A percentile compares a stretch with the other conserved stretches of the same genome.
Evolutionary conservation across 2,888 invertebrate species (phyloP).

Genomic region (Scaptomyza cyrtandrae): DNA sequence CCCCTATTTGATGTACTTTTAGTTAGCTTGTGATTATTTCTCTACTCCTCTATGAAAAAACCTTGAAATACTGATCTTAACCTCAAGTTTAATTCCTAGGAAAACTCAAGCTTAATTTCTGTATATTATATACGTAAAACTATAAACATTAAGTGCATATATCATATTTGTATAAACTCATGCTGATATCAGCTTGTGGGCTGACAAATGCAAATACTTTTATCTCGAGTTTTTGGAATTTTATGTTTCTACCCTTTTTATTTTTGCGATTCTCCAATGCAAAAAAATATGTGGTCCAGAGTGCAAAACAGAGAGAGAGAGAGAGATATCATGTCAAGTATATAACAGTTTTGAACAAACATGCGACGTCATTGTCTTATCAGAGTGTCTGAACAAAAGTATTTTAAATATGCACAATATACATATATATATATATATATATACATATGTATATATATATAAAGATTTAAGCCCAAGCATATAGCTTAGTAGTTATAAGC

Average conservation of each 20-base stretch:
- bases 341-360: constrained; percentile 5
- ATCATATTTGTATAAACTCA: not conserved
- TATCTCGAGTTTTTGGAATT: constrained; percentile 30
- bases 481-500: constrained; percentile 15
- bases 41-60: not conserved
- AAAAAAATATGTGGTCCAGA: constrained; percentile 35
- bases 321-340: constrained; percentile 41
- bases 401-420: constrained; percentile 26
- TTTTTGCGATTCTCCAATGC: constrained; percentile 26
- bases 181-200: constrained; percentile 5
- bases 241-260: not conserved
- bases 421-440: constrained; percentile 6
- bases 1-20: too few species aligned
- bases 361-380: constrained; percentile 48
- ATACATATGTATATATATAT: constrained; percentile 1
- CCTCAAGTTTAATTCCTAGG: not conserved
- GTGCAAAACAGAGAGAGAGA: constrained; percentile 21
- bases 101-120: constrained; percentile 7
- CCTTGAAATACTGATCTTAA: not conserved
- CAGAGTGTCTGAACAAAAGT: constrained; percentile 6
- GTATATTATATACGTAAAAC: not conserved
- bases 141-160: not conserved
- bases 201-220: constrained; percentile 12
- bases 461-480: not conserved
- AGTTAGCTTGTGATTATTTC: not conserved